These are phyloP conservation scores for Goniozus legneri DNA, from an alignment of 1,140 invertebrate genomes.

Conservation along the genomic window DNA sequence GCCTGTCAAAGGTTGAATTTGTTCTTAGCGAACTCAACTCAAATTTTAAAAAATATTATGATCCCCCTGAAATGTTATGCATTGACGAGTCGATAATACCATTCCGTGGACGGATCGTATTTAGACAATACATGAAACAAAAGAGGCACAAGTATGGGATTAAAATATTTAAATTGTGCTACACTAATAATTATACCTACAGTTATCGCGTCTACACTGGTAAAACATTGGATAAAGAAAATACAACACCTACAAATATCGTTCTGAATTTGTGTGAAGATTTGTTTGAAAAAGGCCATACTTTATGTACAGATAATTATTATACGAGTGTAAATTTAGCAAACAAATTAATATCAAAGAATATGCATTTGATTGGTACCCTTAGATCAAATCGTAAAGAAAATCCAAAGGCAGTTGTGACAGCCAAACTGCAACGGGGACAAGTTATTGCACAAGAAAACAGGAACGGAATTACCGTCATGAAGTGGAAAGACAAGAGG, in stretches of 20 bases:
- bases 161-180: constrained; percentile 46
- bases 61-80: neutral
- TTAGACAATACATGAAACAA: constrained; percentile 41
- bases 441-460: constrained; percentile 36
- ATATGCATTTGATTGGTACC: constrained; percentile 39
- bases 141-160: constrained; percentile 46
- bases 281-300: constrained; percentile 37
- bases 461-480: constrained; percentile 14
- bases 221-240: constrained; percentile 30
- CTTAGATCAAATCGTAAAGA: constrained; percentile 30
- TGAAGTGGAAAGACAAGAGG: neutral
- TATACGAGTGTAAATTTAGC: constrained; percentile 41
- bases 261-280: constrained; percentile 32
- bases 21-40: neutral
- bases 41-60: constrained; percentile 8
- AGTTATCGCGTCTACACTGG: constrained; percentile 37
- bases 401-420: constrained; percentile 31
- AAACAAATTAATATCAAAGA: constrained; percentile 30
- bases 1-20: neutral
- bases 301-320: constrained; percentile 47
- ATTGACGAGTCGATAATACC: neutral
- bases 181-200: constrained; percentile 37
- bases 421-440: constrained; percentile 34
- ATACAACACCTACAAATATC: constrained; percentile 35
- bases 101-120: constrained; percentile 11